Evolutionary conservation across 1,140 invertebrate species (phyloP).

Genomic region (Saxidomus purpurata): DNA sequence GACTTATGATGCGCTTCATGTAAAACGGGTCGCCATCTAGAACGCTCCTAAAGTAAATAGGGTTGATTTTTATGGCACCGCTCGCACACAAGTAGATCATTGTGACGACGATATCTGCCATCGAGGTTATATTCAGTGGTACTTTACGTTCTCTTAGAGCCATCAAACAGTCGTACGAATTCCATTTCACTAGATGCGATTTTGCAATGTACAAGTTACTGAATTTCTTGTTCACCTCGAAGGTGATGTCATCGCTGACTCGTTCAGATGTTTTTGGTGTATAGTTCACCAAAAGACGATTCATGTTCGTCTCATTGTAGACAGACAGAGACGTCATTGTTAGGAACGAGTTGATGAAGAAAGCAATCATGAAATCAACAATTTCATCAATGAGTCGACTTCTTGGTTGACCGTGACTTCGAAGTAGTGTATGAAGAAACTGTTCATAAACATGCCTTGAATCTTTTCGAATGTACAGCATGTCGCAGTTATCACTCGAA

Average conservation of each 20-base stretch:
- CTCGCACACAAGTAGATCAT: not conserved
- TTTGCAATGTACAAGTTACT: not conserved
- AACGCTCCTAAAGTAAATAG: not conserved
- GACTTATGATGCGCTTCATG: constrained; percentile 8
- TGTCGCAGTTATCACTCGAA: no score
- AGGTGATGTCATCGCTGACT: not conserved
- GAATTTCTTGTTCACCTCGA: not conserved
- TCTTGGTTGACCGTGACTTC: constrained; percentile 11
- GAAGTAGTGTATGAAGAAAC: not conserved
- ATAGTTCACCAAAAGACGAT: constrained; percentile 14
- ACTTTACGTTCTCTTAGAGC: not conserved
- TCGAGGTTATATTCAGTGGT: not conserved
- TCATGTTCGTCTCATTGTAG: constrained; percentile 24
- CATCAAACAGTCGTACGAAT: constrained; percentile 16
- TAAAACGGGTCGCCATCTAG: constrained; percentile 5
- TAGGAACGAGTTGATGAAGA: constrained; percentile 22
- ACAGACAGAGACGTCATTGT: not conserved
- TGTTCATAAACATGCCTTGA: not conserved
- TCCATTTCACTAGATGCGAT: constrained; percentile 2
- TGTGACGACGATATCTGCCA: not conserved
- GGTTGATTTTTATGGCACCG: constrained; percentile 9
- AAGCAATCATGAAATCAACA: not conserved
- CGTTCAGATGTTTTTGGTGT: not conserved
- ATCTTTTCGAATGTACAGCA: not conserved
- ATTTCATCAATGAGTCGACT: not conserved